Evolutionary conservation across 2,113 vertebrate genomes (phyloP).

Genomic region (Meles meles): DNA sequence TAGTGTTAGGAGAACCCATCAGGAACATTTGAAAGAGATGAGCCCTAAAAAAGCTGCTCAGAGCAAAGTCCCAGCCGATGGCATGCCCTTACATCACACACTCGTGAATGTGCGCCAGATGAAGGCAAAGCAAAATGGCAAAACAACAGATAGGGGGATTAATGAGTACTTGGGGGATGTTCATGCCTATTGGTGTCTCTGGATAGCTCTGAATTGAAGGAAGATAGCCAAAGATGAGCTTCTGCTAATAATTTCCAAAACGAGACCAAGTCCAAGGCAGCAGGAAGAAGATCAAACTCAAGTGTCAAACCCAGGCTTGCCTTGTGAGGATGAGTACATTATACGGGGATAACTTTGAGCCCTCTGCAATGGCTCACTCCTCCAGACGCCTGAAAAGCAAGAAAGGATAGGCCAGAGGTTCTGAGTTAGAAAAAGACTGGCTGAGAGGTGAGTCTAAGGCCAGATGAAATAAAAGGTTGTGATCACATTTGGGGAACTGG

Average conservation of each 20-base stretch:
- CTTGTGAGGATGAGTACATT: background rate
- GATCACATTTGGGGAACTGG: background rate
- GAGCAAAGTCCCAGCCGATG: background rate
- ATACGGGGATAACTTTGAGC: background rate
- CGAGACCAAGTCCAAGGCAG: background rate
- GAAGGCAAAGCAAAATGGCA: background rate
- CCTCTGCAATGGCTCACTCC: background rate
- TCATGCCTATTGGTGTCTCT: background rate
- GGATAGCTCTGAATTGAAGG: background rate
- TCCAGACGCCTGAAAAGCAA: background rate
- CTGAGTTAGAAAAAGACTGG: background rate
- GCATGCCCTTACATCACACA: rapidly evolving
- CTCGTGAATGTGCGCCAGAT: background rate
- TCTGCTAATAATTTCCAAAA: background rate
- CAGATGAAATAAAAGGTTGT: background rate
- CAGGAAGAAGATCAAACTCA: background rate
- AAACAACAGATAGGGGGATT: background rate
- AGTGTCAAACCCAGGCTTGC: background rate
- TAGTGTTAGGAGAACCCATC: background rate
- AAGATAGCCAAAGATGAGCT: background rate
- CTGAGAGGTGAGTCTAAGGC: background rate
- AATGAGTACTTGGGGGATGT: background rate
- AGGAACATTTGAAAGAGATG: background rate
- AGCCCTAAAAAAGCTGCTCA: background rate
- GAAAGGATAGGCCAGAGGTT: background rate